phyloP scores from a whole-genome alignment of 1,140 invertebrate genomes.

The Cataglyphis hispanica region DNA sequence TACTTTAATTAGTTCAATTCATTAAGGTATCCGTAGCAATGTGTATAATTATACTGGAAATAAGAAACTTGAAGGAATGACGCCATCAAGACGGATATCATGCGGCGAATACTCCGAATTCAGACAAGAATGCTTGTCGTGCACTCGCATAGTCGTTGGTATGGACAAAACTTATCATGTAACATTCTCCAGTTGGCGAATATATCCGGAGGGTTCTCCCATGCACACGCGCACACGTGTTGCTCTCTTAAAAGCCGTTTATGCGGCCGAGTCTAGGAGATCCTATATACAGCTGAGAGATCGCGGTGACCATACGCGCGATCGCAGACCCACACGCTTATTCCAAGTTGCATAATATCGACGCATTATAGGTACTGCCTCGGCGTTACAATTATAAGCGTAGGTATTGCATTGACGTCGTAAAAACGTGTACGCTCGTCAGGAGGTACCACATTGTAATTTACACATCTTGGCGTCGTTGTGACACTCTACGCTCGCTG shows the following conservation, averaged over 20 bases:
- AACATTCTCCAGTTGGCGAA: constrained; percentile 42
- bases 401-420: constrained; percentile 34
- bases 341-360: constrained; percentile 57
- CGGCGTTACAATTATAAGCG: constrained; percentile 39
- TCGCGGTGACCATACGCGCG: constrained; percentile 18
- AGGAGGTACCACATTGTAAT: neutral
- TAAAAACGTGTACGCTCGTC: neutral
- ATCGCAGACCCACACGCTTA: constrained; percentile 12
- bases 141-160: neutral
- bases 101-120: constrained; percentile 9
- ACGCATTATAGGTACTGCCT: constrained; percentile 26
- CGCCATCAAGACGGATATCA: neutral
- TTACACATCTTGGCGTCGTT: constrained; percentile 4
- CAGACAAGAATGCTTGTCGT: neutral
- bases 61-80: neutral
- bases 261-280: neutral
- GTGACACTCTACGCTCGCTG: neutral
- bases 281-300: constrained; percentile 26
- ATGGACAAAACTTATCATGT: constrained; percentile 24
- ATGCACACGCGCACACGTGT: neutral
- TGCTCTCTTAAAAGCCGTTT: constrained; percentile 7
- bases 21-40: neutral
- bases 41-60: neutral
- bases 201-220: constrained; percentile 2
- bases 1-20: neutral